A percentile compares a stretch with the other conserved stretches of the same genome.
These are phyloP conservation scores for Pelobates cultripes DNA, from an alignment of 2,797 vertebrate species.

Conservation along the genomic window DNA sequence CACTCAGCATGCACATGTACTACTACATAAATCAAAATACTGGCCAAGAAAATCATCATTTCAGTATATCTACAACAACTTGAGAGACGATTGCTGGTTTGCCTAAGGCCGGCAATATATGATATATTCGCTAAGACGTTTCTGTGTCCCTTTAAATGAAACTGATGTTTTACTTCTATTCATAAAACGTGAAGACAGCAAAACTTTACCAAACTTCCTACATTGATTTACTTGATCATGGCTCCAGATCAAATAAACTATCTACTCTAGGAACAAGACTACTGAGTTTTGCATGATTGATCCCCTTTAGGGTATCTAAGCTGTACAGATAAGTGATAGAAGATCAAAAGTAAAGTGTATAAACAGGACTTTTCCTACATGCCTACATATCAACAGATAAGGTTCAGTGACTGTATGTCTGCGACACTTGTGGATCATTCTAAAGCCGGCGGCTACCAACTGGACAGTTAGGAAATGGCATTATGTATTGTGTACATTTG, in stretches of 20 bases:
- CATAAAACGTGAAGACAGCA: background rate
- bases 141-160: no score
- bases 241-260: background rate
- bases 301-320: background rate
- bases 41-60: no score
- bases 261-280: background rate
- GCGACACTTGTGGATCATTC: background rate
- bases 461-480: background rate
- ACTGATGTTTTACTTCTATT: no score
- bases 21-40: no score
- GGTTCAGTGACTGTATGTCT: background rate
- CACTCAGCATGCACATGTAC: no score
- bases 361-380: background rate
- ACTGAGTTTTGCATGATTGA: background rate
- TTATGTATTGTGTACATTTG: background rate
- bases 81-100: no score
- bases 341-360: background rate
- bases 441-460: background rate
- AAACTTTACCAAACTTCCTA: background rate
- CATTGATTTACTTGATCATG: no score
- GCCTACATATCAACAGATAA: constrained; percentile 1
- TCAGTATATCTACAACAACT: no score
- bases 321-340: background rate
- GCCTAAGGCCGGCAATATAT: no score
- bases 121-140: no score